Base-by-base conservation (phyloP, 2,113 vertebrate species). In the Bubo blakistoni region DNA sequence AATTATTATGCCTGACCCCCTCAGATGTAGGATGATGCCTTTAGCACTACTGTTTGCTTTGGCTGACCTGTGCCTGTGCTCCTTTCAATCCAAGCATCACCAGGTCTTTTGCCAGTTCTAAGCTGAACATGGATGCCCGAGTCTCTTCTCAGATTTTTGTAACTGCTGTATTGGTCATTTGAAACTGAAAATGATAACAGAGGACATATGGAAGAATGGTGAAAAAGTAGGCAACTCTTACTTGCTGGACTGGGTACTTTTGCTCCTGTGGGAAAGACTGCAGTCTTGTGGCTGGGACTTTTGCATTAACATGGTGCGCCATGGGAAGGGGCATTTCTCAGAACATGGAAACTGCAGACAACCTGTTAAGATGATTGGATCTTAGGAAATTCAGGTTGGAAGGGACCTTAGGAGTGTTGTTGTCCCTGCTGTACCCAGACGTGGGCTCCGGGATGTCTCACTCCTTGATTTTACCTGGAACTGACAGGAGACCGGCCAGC, bases 401-500 rank as follows among this genome's bases (percentile, higher is more conserved):
- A 83, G 12, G 29, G 20, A 46, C 14, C 20, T 72, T 30, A 66
- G 29, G 20, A 54, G 6, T 19, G 17, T 52, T 38, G 38, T 38
- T 38, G 44, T 73, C 40, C 40, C 16, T 73, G 7, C 13, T 54
- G 29, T 79, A 26, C 15, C 29, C 26, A 79, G 25, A 24, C 0
- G 0, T 27, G 46, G 40, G 26, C 22, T 49, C 13, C 44, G 71
- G 32, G 9, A 70, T 22, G 42, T 46, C 16, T 77, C 4, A 2
- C 15, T 71, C 47, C 40, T 34, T 49, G 47, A 36, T 62, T 47
- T 78, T 10, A 54, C 7, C 2, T 15, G 19, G 26, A 25, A 36
- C 8, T 42, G 10, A 88, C 3, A 14, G 13, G 8, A 52, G 5
- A 21, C 12, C 3, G 1, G 10, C 8, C 1, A 2, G 15, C 18